Percentiles rank a stretch among this genome's conserved stretches.
Evolutionary conservation across 2,888 invertebrate genomes (phyloP).

Genomic region (Aleiodes alternator): DNA sequence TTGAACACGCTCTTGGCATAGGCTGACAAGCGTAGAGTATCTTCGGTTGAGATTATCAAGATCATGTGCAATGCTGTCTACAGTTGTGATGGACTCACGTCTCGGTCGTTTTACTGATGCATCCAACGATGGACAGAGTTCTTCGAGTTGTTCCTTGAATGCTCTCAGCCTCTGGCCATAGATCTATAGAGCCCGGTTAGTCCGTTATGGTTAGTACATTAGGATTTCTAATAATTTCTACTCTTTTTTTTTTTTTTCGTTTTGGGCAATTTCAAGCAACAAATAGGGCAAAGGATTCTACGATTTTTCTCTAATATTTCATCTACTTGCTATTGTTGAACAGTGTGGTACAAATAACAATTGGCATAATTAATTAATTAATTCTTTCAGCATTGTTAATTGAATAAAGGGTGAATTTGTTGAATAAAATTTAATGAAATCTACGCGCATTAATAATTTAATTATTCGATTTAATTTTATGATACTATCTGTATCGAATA

Average conservation of each 20-base stretch:
- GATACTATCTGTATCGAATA: neutral
- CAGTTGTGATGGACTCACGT: slow-evolving; percentile 76
- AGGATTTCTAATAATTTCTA: slow-evolving; percentile 57
- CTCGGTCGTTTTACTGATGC: slow-evolving; percentile 75
- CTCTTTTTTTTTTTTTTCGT: slow-evolving; percentile 60
- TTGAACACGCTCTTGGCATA: slow-evolving; percentile 83
- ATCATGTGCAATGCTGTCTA: slow-evolving; percentile 86
- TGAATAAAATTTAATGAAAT: too few species aligned
- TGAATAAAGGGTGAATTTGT: neutral
- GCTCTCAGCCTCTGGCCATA: slow-evolving; percentile 90
- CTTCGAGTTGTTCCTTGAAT: slow-evolving; percentile 89
- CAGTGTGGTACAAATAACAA: slow-evolving; percentile 62
- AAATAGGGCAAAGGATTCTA: slow-evolving; percentile 50
- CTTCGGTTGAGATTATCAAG: slow-evolving; percentile 88
- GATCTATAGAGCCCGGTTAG: slow-evolving; percentile 84
- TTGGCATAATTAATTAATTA: slow-evolving; percentile 17
- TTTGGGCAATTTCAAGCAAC: slow-evolving; percentile 63
- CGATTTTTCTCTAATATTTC: slow-evolving; percentile 22
- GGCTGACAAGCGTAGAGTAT: slow-evolving; percentile 84
- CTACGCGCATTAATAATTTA: neutral
- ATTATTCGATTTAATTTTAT: neutral
- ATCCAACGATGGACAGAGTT: slow-evolving; percentile 88
- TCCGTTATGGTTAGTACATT: slow-evolving; percentile 77
- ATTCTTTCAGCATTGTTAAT: slow-evolving; percentile 22
- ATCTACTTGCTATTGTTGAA: slow-evolving; percentile 43